Evolutionary conservation across 1,140 invertebrate species (phyloP).

Genomic region (Anoplophora glabripennis): DNA sequence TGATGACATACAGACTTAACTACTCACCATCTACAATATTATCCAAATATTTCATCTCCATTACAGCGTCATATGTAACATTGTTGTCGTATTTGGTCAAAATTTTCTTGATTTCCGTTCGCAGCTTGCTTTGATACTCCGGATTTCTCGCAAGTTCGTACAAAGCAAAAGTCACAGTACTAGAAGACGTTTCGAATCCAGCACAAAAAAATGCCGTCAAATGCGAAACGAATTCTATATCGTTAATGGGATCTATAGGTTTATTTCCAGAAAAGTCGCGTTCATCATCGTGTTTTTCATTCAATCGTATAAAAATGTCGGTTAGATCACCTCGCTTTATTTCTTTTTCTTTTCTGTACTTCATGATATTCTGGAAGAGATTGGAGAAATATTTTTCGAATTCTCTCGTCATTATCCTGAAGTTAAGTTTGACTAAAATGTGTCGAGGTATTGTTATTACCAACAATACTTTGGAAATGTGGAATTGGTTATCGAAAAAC

Average conservation of each 20-base stretch:
- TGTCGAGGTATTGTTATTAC: too few species aligned
- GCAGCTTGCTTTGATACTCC: slow-evolving; percentile 50
- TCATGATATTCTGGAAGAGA: slow-evolving; percentile 18
- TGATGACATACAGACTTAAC: too few species aligned
- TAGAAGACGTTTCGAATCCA: slow-evolving; percentile 55
- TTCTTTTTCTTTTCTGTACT: slow-evolving; percentile 4
- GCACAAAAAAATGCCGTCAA: slow-evolving; percentile 53
- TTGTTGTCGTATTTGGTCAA: slow-evolving; percentile 50
- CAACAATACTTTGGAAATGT: too few species aligned
- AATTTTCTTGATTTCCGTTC: slow-evolving; percentile 51
- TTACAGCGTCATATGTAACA: slow-evolving; percentile 57
- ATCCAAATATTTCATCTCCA: slow-evolving; percentile 51
- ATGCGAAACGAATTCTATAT: slow-evolving; percentile 45
- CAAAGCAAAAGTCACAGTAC: slow-evolving; percentile 50
- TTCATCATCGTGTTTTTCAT: slow-evolving; percentile 17
- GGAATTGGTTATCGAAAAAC: too few species aligned
- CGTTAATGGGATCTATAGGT: slow-evolving; percentile 21
- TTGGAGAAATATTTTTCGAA: slow-evolving; percentile 18
- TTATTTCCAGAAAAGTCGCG: slow-evolving; percentile 18
- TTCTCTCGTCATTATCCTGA: too few species aligned
- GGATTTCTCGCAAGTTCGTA: slow-evolving; percentile 52
- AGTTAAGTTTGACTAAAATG: too few species aligned
- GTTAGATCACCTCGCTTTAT: slow-evolving; percentile 19
- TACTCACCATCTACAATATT: slow-evolving; percentile 48
- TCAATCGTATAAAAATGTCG: slow-evolving; percentile 20